These are phyloP conservation scores for Typhlichthys eigenmanni DNA, from an alignment of 2,797 vertebrate genomes.

Conservation along the genomic window DNA sequence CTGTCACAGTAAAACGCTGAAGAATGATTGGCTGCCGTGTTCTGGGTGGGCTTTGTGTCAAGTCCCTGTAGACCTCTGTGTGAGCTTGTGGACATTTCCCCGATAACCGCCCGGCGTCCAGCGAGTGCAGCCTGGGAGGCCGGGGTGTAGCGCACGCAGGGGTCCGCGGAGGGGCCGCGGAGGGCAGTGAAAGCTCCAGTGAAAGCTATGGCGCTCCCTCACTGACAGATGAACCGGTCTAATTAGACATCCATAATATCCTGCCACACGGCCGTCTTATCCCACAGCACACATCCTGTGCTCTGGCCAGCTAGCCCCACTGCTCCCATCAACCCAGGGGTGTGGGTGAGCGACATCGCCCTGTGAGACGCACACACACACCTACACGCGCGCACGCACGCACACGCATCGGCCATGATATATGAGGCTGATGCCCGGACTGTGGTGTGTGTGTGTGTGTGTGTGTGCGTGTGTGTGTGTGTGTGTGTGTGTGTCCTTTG, in stretches of 20 bases:
- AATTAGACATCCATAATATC: conserved; percentile 99
- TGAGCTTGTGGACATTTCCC: conserved; percentile 22
- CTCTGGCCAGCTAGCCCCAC: conserved; percentile 92
- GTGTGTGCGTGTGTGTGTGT: conserved; percentile 27
- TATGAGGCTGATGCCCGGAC: no score
- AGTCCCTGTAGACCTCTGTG: conserved; percentile 27
- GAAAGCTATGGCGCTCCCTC: conserved; percentile 85
- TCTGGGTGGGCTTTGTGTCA: conserved; percentile 46
- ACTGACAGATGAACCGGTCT: conserved; percentile 99
- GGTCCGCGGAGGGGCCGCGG: background rate
- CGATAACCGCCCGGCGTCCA: conserved; percentile 4
- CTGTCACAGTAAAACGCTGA: conserved; percentile 27
- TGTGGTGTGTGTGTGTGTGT: conserved; percentile 11
- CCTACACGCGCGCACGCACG: conserved; percentile 31
- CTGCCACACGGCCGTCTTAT: conserved; percentile 99
- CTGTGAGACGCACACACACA: conserved; percentile 8
- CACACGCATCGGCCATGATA: background rate
- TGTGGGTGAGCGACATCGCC: conserved; percentile 48
- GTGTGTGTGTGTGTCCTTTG: conserved; percentile 54
- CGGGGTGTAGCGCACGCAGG: conserved; percentile 34
- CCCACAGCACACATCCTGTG: conserved; percentile 94
- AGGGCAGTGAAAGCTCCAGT: conserved; percentile 82
- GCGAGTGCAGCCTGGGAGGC: conserved; percentile 1
- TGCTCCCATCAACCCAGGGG: conserved; percentile 74
- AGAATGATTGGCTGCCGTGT: conserved; percentile 56